Evolutionary conservation across 92 coral and sea anemone genomes (phyloP).

Genomic region (Epizoanthus stellaris): DNA sequence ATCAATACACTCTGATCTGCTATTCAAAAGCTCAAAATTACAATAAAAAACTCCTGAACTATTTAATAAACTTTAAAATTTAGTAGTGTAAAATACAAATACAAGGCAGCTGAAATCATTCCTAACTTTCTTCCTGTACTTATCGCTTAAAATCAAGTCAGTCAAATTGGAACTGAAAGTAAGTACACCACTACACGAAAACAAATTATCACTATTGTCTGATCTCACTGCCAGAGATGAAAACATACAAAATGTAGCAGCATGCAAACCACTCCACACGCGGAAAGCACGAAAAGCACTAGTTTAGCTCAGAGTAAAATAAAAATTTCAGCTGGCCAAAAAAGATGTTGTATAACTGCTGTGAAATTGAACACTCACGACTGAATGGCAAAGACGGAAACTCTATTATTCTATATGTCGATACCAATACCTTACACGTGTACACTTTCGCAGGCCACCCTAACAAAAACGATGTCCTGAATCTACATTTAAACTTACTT

Average conservation of each 20-base stretch:
- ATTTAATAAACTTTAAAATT: no score
- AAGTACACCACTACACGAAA: background rate
- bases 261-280: background rate
- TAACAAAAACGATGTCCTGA: background rate
- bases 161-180: no score
- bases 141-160: no score
- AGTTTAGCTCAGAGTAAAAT: background rate
- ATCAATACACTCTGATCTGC: no score
- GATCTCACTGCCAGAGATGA: background rate
- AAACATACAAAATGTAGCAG: background rate
- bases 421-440: constrained; percentile 31
- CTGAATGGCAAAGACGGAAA: background rate
- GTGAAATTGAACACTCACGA: background rate
- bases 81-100: no score
- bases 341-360: background rate
- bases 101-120: no score
- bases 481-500: background rate
- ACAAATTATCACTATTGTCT: constrained; percentile 45
- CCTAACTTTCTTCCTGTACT: no score
- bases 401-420: background rate
- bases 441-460: constrained; percentile 2
- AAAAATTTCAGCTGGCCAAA: background rate
- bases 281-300: background rate
- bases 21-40: no score
- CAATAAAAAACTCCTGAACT: no score